phyloP scores from a whole-genome alignment of 2,888 invertebrate genomes.

The Eupithecia subumbrata region DNA sequence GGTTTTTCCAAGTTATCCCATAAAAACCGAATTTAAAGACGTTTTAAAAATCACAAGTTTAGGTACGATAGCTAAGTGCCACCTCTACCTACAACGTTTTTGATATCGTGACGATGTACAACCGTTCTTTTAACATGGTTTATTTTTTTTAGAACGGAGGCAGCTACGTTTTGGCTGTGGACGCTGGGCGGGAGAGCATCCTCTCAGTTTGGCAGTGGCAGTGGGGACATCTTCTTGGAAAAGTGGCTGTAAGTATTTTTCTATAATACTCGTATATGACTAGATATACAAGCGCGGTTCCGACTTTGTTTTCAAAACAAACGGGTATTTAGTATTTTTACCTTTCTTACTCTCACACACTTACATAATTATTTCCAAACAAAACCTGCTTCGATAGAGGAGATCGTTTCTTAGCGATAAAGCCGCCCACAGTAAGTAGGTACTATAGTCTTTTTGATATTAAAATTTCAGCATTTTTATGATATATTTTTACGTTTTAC shows the following conservation, averaged over 20 bases:
- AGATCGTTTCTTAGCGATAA: too few species aligned
- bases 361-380: too few species aligned
- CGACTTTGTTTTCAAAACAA: not conserved
- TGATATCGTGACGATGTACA: too few species aligned
- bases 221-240: conserved; percentile 95
- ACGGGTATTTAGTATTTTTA: not conserved
- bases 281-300: not conserved
- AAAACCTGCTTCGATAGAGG: too few species aligned
- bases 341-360: not conserved
- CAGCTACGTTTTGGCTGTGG: conserved; percentile 94
- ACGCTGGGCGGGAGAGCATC: conserved; percentile 94
- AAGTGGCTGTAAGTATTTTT: conserved; percentile 91
- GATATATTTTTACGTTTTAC: not conserved
- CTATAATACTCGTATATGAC: too few species aligned
- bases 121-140: not conserved
- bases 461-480: not conserved
- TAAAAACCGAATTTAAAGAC: too few species aligned
- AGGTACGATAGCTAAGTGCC: too few species aligned
- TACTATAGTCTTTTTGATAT: not conserved
- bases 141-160: conserved; percentile 89
- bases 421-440: too few species aligned
- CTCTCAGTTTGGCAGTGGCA: conserved; percentile 98
- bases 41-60: too few species aligned
- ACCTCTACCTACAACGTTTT: too few species aligned
- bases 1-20: too few species aligned